Percentiles rank a stretch among this genome's conserved stretches.
These are phyloP conservation scores for Bombus pascuorum DNA, from an alignment of 1,140 invertebrate species.

Conservation along the genomic window DNA sequence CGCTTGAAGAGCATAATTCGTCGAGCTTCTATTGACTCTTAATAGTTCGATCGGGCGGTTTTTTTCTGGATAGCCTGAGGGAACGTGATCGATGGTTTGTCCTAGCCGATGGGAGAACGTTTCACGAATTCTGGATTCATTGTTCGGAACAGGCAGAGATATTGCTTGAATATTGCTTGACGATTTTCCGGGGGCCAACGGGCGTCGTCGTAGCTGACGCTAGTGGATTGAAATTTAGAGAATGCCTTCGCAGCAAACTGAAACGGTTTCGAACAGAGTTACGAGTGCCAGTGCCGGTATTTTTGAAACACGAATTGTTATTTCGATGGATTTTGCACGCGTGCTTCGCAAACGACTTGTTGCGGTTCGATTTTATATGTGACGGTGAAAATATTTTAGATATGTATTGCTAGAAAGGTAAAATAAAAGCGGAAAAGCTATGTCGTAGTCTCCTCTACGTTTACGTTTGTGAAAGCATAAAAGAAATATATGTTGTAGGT, in stretches of 20 bases:
- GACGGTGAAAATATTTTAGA: neutral
- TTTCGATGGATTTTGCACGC: too few relatives aligned
- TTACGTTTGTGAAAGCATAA: too few relatives aligned
- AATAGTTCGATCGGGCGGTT: constrained; percentile 33
- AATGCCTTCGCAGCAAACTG: neutral
- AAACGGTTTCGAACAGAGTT: neutral
- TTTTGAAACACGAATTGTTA: neutral
- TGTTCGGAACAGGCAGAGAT: neutral
- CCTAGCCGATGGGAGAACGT: neutral
- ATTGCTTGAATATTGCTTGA: constrained; percentile 2
- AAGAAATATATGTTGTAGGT: too few relatives aligned
- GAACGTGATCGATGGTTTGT: constrained; percentile 3
- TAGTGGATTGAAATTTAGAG: constrained; percentile 7
- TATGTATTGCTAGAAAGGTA: neutral
- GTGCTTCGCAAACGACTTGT: neutral
- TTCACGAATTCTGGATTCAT: neutral
- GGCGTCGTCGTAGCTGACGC: too few relatives aligned
- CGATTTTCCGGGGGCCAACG: neutral
- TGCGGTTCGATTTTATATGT: neutral
- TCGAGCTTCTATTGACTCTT: constrained; percentile 44
- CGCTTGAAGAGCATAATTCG: constrained; percentile 45
- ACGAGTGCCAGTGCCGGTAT: neutral
- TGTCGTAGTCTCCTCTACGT: too few relatives aligned
- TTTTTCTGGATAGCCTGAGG: neutral
- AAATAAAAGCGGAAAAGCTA: neutral